Evolutionary conservation across 2,888 invertebrate species (phyloP).

Genomic region (Hetaerina titia): DNA sequence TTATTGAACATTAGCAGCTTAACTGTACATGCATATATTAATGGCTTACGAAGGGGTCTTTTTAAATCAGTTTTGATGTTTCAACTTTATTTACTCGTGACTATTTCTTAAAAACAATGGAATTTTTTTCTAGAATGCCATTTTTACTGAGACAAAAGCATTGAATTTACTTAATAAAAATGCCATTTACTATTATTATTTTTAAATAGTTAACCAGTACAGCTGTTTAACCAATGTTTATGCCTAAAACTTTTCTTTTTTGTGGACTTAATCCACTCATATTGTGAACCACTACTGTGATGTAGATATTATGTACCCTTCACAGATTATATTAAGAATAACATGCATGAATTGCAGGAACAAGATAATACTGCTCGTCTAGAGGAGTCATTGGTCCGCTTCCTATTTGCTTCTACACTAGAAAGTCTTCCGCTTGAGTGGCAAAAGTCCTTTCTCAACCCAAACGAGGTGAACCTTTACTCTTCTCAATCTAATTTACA

Average conservation of each 20-base stretch:
- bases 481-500: conserved; percentile 51
- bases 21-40: too few species aligned
- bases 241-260: conserved; percentile 15
- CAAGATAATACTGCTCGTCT: conserved; percentile 79
- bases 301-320: conserved; percentile 46
- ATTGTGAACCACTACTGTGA: too few species aligned
- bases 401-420: conserved; percentile 82
- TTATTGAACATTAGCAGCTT: too few species aligned
- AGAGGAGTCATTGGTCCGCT: conserved; percentile 84
- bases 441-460: conserved; percentile 81
- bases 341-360: conserved; percentile 76
- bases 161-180: neutral
- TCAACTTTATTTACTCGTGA: too few species aligned
- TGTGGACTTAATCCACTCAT: neutral
- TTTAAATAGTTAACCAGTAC: neutral
- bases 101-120: too few species aligned
- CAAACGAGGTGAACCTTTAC: conserved; percentile 81
- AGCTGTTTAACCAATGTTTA: conserved; percentile 36
- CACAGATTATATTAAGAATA: conserved; percentile 82
- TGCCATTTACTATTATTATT: neutral
- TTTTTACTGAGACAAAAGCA: neutral
- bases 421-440: conserved; percentile 79
- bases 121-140: too few species aligned
- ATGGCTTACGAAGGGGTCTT: too few species aligned
- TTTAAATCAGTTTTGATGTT: too few species aligned